These are phyloP conservation scores for Erythrolamprus reginae DNA, from an alignment of 2,113 vertebrate genomes.

Conservation along the genomic window DNA sequence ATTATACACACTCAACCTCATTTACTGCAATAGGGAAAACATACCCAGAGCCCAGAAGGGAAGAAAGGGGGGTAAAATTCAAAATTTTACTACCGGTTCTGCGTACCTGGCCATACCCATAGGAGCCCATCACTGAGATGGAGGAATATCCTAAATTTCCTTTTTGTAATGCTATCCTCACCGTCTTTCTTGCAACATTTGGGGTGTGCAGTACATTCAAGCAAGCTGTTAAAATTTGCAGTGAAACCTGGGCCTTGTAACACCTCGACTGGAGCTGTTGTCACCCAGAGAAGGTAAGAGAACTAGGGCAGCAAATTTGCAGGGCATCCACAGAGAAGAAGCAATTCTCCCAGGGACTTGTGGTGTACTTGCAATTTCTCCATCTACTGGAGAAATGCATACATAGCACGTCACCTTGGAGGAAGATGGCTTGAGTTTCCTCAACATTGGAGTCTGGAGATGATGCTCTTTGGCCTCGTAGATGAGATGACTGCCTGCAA, in stretches of 20 bases:
- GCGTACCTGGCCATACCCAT: too few relatives aligned
- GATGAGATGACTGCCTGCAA: too few relatives aligned
- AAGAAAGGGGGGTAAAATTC: too few relatives aligned
- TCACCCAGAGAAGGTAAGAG: neutral
- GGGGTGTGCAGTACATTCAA: neutral
- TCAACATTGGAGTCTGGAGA: neutral
- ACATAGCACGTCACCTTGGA: neutral
- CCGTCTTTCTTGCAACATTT: neutral
- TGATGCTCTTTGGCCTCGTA: too few relatives aligned
- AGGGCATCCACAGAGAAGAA: neutral
- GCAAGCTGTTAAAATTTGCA: slow-evolving; percentile 10
- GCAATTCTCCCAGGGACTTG: neutral
- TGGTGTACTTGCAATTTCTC: neutral
- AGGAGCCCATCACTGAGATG: too few relatives aligned
- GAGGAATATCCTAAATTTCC: slow-evolving; percentile 6
- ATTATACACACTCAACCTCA: too few relatives aligned
- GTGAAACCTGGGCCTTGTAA: neutral
- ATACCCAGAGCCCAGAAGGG: too few relatives aligned
- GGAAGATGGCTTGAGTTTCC: too few relatives aligned
- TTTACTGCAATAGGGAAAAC: too few relatives aligned
- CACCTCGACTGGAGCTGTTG: neutral
- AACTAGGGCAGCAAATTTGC: neutral
- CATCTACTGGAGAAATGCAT: neutral
- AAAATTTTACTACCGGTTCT: too few relatives aligned
- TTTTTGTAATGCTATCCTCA: neutral